Percentiles rank a stretch among this genome's conserved stretches.
Evolutionary conservation across 35 echinoderm and acorn worm species (phyloP).

Genomic region (Patiria miniata): DNA sequence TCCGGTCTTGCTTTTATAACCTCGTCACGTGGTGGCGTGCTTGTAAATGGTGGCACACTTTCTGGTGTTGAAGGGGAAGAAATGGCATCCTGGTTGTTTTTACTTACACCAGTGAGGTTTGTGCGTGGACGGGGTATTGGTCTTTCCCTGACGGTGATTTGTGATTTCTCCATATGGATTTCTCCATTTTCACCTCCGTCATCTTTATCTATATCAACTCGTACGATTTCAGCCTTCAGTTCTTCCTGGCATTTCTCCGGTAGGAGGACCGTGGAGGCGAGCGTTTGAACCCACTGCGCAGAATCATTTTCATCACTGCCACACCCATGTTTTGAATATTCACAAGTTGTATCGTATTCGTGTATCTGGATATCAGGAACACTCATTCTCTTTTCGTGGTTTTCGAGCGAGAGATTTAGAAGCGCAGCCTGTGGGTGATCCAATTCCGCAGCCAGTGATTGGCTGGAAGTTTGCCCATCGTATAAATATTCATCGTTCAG

Average conservation of each 20-base stretch:
- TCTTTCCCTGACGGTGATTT: neutral
- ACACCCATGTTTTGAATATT: too few relatives aligned
- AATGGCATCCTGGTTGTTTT: neutral
- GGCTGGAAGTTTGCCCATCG: neutral
- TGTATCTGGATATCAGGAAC: neutral
- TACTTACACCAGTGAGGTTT: neutral
- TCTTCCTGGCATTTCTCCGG: neutral
- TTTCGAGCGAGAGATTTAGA: neutral
- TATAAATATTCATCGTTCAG: neutral
- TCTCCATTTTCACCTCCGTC: neutral
- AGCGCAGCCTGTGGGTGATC: neutral
- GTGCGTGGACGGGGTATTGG: too few relatives aligned
- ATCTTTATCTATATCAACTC: conserved; percentile 5
- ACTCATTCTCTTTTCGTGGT: neutral
- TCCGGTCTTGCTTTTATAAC: neutral
- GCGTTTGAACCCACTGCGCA: conserved; percentile 22
- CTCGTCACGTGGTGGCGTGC: neutral
- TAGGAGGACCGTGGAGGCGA: neutral
- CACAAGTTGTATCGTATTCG: neutral
- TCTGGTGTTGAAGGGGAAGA: neutral
- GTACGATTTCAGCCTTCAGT: neutral
- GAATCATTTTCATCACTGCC: neutral
- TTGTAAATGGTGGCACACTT: conserved; percentile 1
- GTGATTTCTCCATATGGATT: neutral
- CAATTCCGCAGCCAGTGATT: neutral